phyloP scores from a whole-genome alignment of 2,113 vertebrate genomes.

The Mormyrus iriodes region DNA sequence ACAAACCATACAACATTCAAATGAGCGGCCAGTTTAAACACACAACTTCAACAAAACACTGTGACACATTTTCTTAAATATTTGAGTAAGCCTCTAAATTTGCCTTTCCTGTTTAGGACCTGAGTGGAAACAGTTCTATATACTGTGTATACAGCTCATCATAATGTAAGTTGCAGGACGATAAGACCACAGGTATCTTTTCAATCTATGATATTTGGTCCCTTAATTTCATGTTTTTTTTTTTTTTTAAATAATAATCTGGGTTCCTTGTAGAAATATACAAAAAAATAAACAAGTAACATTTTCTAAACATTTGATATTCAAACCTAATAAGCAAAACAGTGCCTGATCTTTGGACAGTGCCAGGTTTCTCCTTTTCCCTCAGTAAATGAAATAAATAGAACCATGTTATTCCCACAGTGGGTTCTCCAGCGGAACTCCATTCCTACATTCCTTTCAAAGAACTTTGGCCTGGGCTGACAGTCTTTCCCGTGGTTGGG shows the following conservation, averaged over 20 bases:
- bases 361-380: not conserved
- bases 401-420: slow-evolving; percentile 34
- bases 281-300: slow-evolving; percentile 27
- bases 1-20: slow-evolving; percentile 30
- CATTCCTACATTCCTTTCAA: slow-evolving; percentile 40
- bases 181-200: slow-evolving; percentile 2
- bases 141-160: slow-evolving; percentile 10
- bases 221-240: slow-evolving; percentile 41
- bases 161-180: slow-evolving; percentile 1
- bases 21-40: slow-evolving; percentile 45
- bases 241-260: slow-evolving; percentile 14
- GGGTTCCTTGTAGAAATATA: slow-evolving; percentile 14
- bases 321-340: slow-evolving; percentile 43
- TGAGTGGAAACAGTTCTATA: slow-evolving; percentile 42
- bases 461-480: slow-evolving; percentile 34
- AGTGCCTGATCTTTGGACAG: slow-evolving; percentile 21
- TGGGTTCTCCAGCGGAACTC: slow-evolving; percentile 40
- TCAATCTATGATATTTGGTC: slow-evolving; percentile 43
- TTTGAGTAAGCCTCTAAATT: slow-evolving; percentile 30
- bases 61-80: slow-evolving; percentile 49
- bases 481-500: slow-evolving; percentile 41
- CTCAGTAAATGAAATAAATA: not conserved
- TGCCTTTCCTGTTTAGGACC: slow-evolving; percentile 41
- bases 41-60: slow-evolving; percentile 33
- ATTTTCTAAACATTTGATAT: slow-evolving; percentile 21